phyloP scores from a whole-genome alignment of 2,113 vertebrate species.

The Madoqua kirkii region DNA sequence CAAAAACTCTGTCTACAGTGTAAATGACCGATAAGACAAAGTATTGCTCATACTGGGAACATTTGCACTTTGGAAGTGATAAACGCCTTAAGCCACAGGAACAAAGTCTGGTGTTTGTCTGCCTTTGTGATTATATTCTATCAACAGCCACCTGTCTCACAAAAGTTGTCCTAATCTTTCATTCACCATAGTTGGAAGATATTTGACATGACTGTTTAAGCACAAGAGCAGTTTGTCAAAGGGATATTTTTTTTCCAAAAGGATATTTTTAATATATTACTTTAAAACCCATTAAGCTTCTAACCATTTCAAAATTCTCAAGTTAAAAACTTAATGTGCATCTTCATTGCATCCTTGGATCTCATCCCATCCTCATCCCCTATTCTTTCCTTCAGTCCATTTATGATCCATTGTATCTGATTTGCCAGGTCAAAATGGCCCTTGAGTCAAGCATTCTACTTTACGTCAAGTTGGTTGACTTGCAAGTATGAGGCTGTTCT shows the following conservation, averaged over 20 bases:
- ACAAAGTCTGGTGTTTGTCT: background rate
- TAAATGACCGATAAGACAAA: background rate
- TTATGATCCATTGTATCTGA: background rate
- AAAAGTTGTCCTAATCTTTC: background rate
- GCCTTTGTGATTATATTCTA: background rate
- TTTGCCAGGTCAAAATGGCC: background rate
- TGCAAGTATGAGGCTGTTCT: background rate
- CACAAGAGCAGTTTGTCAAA: background rate
- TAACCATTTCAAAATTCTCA: background rate
- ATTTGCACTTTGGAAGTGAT: background rate
- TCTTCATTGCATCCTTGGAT: background rate
- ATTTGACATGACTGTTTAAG: background rate
- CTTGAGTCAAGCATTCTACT: background rate
- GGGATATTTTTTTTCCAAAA: background rate
- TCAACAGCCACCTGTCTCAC: background rate
- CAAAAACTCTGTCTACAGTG: background rate
- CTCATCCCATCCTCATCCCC: rapidly evolving
- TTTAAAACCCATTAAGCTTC: background rate
- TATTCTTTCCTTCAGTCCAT: background rate
- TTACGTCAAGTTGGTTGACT: background rate
- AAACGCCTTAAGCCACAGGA: background rate
- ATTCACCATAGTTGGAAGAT: background rate
- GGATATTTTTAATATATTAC: background rate
- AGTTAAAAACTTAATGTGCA: background rate
- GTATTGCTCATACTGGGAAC: background rate